Conservation (phyloP, 2,888 invertebrate species). For the Cylloceria caligata region DNA sequence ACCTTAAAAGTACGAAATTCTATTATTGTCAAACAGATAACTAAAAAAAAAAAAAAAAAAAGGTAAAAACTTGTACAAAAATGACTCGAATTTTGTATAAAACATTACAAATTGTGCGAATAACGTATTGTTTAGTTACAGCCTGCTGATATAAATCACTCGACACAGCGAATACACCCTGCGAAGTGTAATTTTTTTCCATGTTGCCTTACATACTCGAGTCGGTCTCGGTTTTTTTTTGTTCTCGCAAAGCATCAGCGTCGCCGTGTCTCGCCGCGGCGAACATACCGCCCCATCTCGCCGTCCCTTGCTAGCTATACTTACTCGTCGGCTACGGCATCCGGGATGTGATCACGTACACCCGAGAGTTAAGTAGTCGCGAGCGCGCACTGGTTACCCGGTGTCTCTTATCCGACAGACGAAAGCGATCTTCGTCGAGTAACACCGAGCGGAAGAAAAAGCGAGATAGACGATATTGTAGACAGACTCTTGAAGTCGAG, state of each 20-base stretch:
- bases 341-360: constrained; percentile 54
- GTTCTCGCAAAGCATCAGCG: background rate
- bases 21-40: background rate
- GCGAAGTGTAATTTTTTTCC: background rate
- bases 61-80: background rate
- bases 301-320: background rate
- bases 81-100: background rate
- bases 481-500: constrained; percentile 6
- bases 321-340: constrained; percentile 37
- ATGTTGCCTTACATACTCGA: background rate
- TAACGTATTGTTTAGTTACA: background rate
- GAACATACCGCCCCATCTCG: constrained; percentile 9
- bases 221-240: background rate
- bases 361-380: constrained; percentile 14
- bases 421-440: constrained; percentile 18
- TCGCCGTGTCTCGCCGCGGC: constrained; percentile 11
- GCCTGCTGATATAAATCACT: background rate
- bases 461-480: background rate
- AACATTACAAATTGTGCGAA: background rate
- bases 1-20: too few species aligned
- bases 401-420: constrained; percentile 10
- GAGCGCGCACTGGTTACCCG: background rate
- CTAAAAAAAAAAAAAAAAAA: background rate
- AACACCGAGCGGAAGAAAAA: background rate
- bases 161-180: background rate